Evolutionary conservation across 2,888 invertebrate species (phyloP), one percentile per base, ranked within the genome.

Genomic region (Drosophila borborema): DNA sequence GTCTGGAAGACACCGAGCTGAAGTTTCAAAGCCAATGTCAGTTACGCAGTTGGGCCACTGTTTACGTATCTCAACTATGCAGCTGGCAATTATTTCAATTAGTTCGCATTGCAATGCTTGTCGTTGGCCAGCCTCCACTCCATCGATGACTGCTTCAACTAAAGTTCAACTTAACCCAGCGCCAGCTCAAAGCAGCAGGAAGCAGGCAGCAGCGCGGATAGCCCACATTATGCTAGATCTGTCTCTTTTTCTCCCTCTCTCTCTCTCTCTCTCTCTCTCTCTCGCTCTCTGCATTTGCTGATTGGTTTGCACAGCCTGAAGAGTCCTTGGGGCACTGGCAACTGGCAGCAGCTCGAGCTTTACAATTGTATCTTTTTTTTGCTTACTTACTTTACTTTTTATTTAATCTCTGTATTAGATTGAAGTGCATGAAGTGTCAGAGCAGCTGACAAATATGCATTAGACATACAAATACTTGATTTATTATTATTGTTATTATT

Each of bases 31-130:
- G 43, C 41, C 43, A 59, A 51, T 49, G 64, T 20, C 51, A 63
- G 54, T 58, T 48, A 61, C 28, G 51, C 18, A 51, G 68, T 23
- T 54, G 46, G 23, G 51, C 48, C 80, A 71, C 66, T 81, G 82
- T 79, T 79, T 75, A 73, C 73, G 74, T 46, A 75, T 70, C 67
- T 72, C 67, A 69, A 69, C 86, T 76, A 85, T 76, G 76, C 86
- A 71, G 66, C 46, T 66, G 64, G 73, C 80, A 81, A 85, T 81
- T 81, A 81, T 73, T 82, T 85, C 80, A 81, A 81, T 85, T 81
- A 82, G 72, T 71, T 85, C 64, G 66, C 9, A 16, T 16, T 23
- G 36, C 53, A 34, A 14, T 8, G 54, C 53, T 38, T 20, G 34
- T 14, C 53, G 14, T 36, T 12, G 45, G 46, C 20, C 45, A 14